phyloP scores from a whole-genome alignment of 1,140 invertebrate species.

The Zaprionus africanus region DNA sequence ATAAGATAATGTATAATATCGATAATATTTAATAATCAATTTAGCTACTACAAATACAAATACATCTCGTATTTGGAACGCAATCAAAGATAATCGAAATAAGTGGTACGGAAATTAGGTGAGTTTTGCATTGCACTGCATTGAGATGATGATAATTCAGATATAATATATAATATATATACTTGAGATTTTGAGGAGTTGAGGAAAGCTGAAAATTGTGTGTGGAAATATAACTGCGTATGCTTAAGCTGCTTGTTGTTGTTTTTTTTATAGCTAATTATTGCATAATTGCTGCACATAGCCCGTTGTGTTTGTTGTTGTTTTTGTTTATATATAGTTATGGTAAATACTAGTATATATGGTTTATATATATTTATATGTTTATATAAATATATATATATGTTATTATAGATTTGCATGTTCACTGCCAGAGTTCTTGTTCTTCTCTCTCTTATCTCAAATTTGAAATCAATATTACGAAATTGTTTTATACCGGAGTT shows the following conservation, averaged over 20 bases:
- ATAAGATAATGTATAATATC: slow-evolving; percentile 41
- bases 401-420: slow-evolving; percentile 11
- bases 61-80: slow-evolving; percentile 35
- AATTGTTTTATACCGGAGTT: slow-evolving; percentile 93
- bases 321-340: slow-evolving; percentile 15
- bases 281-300: slow-evolving; percentile 55
- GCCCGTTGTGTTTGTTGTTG: slow-evolving; percentile 23
- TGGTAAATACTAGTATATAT: slow-evolving; percentile 10
- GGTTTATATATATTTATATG: neutral
- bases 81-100: slow-evolving; percentile 34
- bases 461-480: slow-evolving; percentile 63
- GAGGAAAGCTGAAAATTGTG: slow-evolving; percentile 68
- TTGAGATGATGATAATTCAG: slow-evolving; percentile 42
- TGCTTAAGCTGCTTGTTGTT: slow-evolving; percentile 67
- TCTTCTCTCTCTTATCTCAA: slow-evolving; percentile 58
- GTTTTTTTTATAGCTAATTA: slow-evolving; percentile 47
- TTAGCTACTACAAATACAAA: slow-evolving; percentile 55
- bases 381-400: slow-evolving; percentile 16
- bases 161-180: neutral
- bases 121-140: slow-evolving; percentile 53
- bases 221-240: slow-evolving; percentile 64
- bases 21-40: slow-evolving; percentile 33
- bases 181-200: slow-evolving; percentile 40
- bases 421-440: slow-evolving; percentile 27
- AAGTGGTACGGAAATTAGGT: slow-evolving; percentile 40